Base-by-base conservation (phyloP, 2,888 invertebrate genomes). In the Galerucella pusilla region DNA sequence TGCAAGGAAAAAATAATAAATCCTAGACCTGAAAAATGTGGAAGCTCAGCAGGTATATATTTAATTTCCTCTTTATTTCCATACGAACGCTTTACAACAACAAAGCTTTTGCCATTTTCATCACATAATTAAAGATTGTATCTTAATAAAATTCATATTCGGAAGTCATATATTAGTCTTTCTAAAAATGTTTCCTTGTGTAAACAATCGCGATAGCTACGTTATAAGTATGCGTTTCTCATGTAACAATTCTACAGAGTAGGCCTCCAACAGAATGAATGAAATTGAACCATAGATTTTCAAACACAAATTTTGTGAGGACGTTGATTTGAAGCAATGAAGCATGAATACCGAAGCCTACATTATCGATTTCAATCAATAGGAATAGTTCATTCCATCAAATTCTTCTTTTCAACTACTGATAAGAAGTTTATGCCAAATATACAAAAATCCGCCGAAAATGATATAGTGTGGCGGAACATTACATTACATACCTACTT, bases 11-110 rank as follows among this genome's bases (percentile, higher is more conserved):
- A 60, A 12, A 60, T 60, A 60, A 60, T 28, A 60, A 60, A 60
- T 60, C 28, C 6, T 12, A 4, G 6, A 60, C 52, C n/a, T 14
- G n/a, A 28, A 14, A 60, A 28, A 25, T 60, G 25, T 28, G 12
- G 25, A 60, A 28, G 28, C 60, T 60, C 60, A 60, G 60, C 60
- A 11, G 60, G 60, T 60, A 60, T 28, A 63, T 63, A 63, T 71
- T 71, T 71, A 71, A 71, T 71, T 71, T 71, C 65, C 71, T 65
- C 46, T 57, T 71, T 59, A 71, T 71, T 71, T 71, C 25, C 64
- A 71, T 70, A 70, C 20, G 52, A 70, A 71, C 28, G 14, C 25
- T 46, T 35, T 25, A 52, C 12, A 59, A 35, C n/a, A 65, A 70
- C 63, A 70, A 63, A 70, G 63, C 35, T 3, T 63, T 25, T 61